Percentiles rank a stretch among this genome's conserved stretches.
Evolutionary conservation across 30 jellyfish, hydroid and myxozoan genomes (phyloP).

Genomic region (Hydractinia symbiolongicarpus): DNA sequence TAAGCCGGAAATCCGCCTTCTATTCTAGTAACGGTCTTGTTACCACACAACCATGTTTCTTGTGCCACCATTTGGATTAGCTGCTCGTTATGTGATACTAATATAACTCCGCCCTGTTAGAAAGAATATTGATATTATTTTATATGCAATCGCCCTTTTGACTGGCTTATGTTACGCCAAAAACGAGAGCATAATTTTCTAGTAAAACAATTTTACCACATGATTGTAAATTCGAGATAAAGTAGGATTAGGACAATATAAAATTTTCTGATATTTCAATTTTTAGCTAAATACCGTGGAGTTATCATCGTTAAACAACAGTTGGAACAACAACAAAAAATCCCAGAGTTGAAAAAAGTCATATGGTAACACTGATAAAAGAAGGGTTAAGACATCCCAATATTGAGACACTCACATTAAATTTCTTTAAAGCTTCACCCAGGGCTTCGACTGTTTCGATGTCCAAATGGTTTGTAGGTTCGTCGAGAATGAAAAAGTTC

Average conservation of each 20-base stretch:
- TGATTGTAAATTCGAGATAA: too few species aligned
- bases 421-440: constrained; percentile 83
- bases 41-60: constrained; percentile 94
- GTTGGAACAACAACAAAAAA: not conserved
- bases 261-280: not conserved
- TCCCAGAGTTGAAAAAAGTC: not conserved
- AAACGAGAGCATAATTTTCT: too few species aligned
- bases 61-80: constrained; percentile 89
- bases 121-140: too few species aligned
- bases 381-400: too few species aligned
- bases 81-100: constrained; percentile 94
- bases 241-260: too few species aligned
- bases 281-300: not conserved
- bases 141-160: too few species aligned
- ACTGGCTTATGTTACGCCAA: too few species aligned
- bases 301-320: not conserved
- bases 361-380: not conserved
- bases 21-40: constrained; percentile 59
- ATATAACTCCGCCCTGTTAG: constrained; percentile 86
- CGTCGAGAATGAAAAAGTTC: constrained; percentile 91
- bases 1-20: constrained; percentile 98
- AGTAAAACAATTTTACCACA: too few species aligned
- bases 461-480: constrained; percentile 94
- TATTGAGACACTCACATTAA: constrained; percentile 66
- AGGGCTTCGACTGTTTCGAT: constrained; percentile 96